Percentiles rank a stretch among this genome's conserved stretches.
Evolutionary conservation across 2,797 vertebrate species (phyloP).

Genomic region (Pipistrellus pipistrellus): DNA sequence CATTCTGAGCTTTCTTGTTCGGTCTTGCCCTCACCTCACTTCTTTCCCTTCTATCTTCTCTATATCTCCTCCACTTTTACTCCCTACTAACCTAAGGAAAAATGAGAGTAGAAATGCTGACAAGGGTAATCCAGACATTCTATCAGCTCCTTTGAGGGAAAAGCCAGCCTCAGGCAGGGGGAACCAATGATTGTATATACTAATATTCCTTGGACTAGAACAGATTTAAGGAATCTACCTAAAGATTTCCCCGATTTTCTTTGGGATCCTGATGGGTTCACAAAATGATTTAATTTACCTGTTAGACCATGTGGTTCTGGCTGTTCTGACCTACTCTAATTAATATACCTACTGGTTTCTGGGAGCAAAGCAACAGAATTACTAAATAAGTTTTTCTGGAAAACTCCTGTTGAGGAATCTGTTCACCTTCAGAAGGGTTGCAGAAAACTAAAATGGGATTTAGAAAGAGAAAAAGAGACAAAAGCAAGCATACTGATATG

Average conservation of each 20-base stretch:
- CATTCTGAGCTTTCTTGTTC: not conserved
- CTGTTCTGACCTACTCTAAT: not conserved
- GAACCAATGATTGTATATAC: not conserved
- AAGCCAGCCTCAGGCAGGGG: not conserved
- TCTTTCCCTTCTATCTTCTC: not conserved
- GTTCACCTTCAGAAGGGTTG: not conserved
- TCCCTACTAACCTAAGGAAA: not conserved
- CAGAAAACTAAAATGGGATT: not conserved
- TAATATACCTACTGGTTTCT: not conserved
- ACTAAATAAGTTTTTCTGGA: not conserved
- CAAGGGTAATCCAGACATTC: not conserved
- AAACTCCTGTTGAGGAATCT: not conserved
- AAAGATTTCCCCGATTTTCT: not conserved
- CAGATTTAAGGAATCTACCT: not conserved
- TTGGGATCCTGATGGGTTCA: not conserved
- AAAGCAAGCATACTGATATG: not conserved
- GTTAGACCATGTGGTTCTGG: not conserved
- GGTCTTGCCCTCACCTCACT: not conserved
- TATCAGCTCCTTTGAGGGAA: not conserved
- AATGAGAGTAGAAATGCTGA: not conserved
- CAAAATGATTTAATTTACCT: not conserved
- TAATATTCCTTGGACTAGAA: not conserved
- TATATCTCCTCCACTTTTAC: not conserved
- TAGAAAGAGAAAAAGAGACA: not conserved
- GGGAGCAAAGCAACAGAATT: not conserved